These are phyloP conservation scores for Linyphia triangularis DNA, from an alignment of 2,888 invertebrate species.

Conservation along the genomic window DNA sequence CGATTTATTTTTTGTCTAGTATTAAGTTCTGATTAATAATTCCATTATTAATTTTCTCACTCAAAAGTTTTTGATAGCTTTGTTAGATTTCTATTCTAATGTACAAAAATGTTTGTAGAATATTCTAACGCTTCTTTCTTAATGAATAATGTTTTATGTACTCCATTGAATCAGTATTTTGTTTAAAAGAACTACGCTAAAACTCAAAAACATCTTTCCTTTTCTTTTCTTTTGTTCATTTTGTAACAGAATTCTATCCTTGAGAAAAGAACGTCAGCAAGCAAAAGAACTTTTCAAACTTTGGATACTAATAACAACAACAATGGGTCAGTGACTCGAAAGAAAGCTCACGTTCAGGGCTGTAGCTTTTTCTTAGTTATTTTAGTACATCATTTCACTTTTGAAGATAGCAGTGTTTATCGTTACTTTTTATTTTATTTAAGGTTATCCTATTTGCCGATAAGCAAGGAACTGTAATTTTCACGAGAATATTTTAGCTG, in stretches of 20 bases:
- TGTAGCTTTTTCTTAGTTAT: slow-evolving; percentile 12
- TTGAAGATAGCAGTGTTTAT: neutral
- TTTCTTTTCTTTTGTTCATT: too few relatives aligned
- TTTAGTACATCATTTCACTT: neutral
- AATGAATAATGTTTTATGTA: too few relatives aligned
- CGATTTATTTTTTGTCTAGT: too few relatives aligned
- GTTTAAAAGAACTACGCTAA: too few relatives aligned
- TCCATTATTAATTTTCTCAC: too few relatives aligned
- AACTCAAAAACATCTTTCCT: neutral
- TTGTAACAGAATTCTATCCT: neutral
- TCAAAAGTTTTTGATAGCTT: too few relatives aligned
- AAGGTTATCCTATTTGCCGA: neutral
- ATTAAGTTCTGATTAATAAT: too few relatives aligned
- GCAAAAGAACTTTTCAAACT: slow-evolving; percentile 17
- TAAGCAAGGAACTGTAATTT: neutral
- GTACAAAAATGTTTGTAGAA: too few relatives aligned
- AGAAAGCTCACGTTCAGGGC: slow-evolving; percentile 62
- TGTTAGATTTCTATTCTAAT: too few relatives aligned
- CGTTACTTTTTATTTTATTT: neutral
- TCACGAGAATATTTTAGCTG: neutral
- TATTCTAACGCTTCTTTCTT: too few relatives aligned
- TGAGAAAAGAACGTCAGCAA: slow-evolving; percentile 5
- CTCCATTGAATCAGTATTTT: too few relatives aligned
- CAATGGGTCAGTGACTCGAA: slow-evolving; percentile 67
- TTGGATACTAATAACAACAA: slow-evolving; percentile 30